Percentiles rank a stretch among this genome's conserved stretches.
phyloP scores from a whole-genome alignment of 2,888 invertebrate genomes.

The Saturnia pavonia region DNA sequence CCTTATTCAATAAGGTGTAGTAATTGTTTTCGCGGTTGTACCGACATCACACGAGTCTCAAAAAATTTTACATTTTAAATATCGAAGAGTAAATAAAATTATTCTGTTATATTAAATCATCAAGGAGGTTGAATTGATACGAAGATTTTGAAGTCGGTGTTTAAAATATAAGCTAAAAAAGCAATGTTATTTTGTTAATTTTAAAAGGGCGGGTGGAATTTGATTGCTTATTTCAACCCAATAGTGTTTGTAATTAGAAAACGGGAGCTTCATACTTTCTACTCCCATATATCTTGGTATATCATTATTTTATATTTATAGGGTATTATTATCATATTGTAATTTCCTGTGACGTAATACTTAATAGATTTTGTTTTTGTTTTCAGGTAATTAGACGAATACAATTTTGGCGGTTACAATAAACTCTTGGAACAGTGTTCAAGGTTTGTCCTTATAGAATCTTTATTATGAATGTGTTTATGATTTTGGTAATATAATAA shows the following conservation, averaged over 20 bases:
- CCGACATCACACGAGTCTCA: background rate
- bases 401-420: background rate
- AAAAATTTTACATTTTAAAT: background rate
- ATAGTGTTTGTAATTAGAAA: background rate
- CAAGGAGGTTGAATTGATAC: too few relatives aligned
- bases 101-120: background rate
- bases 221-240: background rate
- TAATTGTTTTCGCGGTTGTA: background rate
- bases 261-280: background rate
- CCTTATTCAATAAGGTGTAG: background rate
- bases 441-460: background rate
- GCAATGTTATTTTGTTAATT: too few relatives aligned
- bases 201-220: background rate
- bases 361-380: background rate
- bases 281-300: background rate
- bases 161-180: too few relatives aligned
- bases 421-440: background rate
- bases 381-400: slow-evolving; percentile 7
- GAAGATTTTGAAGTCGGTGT: too few relatives aligned
- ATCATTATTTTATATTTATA: too few relatives aligned
- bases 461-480: background rate
- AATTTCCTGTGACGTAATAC: background rate
- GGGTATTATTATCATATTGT: background rate
- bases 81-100: background rate
- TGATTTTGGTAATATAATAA: background rate